phyloP scores from a whole-genome alignment of 2,888 invertebrate genomes.

The Calameuta pallipes region DNA sequence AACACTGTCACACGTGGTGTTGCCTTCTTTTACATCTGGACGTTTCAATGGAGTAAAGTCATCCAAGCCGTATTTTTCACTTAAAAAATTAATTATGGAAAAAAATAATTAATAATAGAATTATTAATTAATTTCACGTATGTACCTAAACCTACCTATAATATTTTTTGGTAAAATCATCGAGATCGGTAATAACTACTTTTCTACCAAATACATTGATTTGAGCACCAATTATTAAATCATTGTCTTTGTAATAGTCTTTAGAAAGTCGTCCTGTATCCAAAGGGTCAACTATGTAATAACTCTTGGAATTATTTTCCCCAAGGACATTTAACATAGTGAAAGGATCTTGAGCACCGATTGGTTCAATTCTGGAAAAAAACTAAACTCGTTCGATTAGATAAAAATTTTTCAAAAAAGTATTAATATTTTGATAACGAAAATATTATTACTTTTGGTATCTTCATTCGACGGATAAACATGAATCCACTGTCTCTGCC shows the following conservation, averaged over 20 bases:
- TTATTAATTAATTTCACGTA: not conserved
- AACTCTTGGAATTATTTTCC: slow-evolving; percentile 66
- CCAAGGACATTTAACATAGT: slow-evolving; percentile 76
- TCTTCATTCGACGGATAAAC: slow-evolving; percentile 79
- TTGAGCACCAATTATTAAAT: slow-evolving; percentile 84
- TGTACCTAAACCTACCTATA: slow-evolving; percentile 67
- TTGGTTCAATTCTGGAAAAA: slow-evolving; percentile 45
- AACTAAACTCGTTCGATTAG: slow-evolving; percentile 28
- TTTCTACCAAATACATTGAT: slow-evolving; percentile 86
- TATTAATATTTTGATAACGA: not conserved
- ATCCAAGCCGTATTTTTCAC: slow-evolving; percentile 66
- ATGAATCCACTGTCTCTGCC: slow-evolving; percentile 78
- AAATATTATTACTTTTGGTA: slow-evolving; percentile 76
- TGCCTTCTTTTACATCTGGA: slow-evolving; percentile 61
- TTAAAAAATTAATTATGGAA: slow-evolving; percentile 20
- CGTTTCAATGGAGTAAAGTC: slow-evolving; percentile 72
- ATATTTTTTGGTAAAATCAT: slow-evolving; percentile 86
- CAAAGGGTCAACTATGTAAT: slow-evolving; percentile 72
- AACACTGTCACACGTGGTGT: slow-evolving; percentile 35
- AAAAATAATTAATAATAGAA: not conserved
- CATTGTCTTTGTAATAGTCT: slow-evolving; percentile 75
- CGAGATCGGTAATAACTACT: slow-evolving; percentile 84
- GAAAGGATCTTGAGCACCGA: slow-evolving; percentile 67
- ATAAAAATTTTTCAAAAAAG: not conserved
- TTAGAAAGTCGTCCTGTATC: slow-evolving; percentile 67